Percentiles rank a stretch among this genome's conserved stretches.
These are phyloP conservation scores for Spheniscus humboldti DNA, from an alignment of 2,797 vertebrate genomes.

Conservation along the genomic window DNA sequence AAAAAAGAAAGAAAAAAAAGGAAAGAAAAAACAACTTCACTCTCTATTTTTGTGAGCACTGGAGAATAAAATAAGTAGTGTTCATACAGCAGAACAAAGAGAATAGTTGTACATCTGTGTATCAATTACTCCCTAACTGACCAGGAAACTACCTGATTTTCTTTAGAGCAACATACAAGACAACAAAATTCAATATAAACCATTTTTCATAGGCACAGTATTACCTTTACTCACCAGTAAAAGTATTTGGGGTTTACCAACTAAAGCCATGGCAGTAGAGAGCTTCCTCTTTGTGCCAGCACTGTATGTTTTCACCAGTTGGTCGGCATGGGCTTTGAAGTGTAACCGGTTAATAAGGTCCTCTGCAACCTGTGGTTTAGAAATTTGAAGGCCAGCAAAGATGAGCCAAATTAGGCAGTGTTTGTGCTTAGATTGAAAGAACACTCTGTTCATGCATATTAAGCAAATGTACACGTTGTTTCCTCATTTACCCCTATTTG, in stretches of 20 bases:
- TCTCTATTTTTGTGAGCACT: neutral
- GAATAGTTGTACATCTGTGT: neutral
- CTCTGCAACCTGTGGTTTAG: conserved; percentile 52
- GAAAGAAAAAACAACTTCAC: fast-evolving
- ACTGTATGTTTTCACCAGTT: conserved; percentile 68
- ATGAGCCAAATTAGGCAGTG: neutral
- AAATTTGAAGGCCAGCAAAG: neutral
- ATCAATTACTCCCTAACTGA: neutral
- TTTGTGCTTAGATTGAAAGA: neutral
- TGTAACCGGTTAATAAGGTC: conserved; percentile 63
- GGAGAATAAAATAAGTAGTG: neutral
- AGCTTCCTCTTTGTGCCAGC: conserved; percentile 75
- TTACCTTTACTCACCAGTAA: conserved; percentile 65
- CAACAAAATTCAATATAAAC: neutral
- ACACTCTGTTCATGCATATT: neutral
- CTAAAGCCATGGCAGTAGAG: conserved; percentile 71
- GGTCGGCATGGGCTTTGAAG: conserved; percentile 44
- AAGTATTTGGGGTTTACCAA: conserved; percentile 74
- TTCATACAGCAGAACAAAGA: neutral
- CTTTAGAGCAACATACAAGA: neutral
- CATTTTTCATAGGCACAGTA: neutral
- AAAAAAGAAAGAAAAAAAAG: fast-evolving
- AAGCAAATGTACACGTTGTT: neutral
- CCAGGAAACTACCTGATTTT: neutral
- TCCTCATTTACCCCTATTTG: neutral